Percentiles rank a stretch among this genome's conserved stretches.
Conservation (phyloP, 1,140 invertebrate species). For the Pseudomyrmex concolor region DNA sequence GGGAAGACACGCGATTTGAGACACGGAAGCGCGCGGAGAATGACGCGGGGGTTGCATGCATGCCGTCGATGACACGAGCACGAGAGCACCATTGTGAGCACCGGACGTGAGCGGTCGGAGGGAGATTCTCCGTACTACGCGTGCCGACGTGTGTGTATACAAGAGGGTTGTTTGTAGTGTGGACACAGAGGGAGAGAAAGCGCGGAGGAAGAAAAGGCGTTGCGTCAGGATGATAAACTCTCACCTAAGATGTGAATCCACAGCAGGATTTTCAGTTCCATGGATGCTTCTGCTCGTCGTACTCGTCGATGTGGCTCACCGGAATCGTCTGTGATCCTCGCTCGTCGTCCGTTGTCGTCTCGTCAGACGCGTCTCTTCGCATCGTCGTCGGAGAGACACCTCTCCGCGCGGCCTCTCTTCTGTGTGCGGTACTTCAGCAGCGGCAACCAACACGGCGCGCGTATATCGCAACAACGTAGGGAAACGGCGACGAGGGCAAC, state of each 20-base stretch:
- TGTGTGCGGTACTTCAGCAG: conserved; percentile 31
- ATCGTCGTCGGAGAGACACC: conserved; percentile 64
- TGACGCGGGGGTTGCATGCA: background rate
- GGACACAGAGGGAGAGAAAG: background rate
- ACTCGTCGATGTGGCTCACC: conserved; percentile 25
- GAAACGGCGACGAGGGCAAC: background rate
- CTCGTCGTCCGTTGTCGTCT: conserved; percentile 49
- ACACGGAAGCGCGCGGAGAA: background rate
- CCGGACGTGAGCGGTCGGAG: no score
- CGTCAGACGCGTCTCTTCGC: conserved; percentile 62
- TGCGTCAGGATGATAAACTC: conserved; percentile 64
- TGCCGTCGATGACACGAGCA: background rate
- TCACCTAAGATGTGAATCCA: conserved; percentile 80
- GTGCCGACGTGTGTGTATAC: background rate
- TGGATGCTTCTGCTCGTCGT: conserved; percentile 66
- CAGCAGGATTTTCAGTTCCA: conserved; percentile 81
- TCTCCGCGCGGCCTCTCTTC: conserved; percentile 17
- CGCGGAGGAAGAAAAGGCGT: background rate
- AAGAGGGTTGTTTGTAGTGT: no score
- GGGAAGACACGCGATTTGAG: conserved; percentile 32
- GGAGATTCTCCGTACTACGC: conserved; percentile 38
- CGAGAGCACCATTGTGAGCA: background rate
- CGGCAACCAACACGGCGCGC: background rate
- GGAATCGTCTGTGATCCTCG: conserved; percentile 29
- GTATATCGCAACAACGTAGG: background rate